Conservation (phyloP, 2,797 vertebrate genomes). For the Acanthiza pusilla region DNA sequence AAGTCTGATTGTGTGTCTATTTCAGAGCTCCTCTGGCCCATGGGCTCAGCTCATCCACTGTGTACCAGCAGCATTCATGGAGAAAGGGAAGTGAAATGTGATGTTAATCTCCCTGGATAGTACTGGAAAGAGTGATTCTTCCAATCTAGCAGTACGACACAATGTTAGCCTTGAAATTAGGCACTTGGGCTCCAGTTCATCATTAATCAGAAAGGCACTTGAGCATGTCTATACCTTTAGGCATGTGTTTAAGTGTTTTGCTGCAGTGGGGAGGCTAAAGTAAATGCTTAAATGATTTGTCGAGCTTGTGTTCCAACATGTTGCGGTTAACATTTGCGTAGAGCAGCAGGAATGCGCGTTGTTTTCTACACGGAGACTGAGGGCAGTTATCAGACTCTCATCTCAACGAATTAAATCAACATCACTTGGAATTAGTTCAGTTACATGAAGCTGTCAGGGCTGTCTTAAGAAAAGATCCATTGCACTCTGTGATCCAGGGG, state of each 20-base stretch:
- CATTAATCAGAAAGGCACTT: constrained; percentile 40
- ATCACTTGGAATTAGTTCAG: not conserved
- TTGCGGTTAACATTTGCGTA: not conserved
- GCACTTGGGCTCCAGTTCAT: constrained; percentile 25
- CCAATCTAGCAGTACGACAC: constrained; percentile 17
- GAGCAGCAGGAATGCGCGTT: not conserved
- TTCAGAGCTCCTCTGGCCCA: not conserved
- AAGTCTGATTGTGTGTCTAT: not conserved
- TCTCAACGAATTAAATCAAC: constrained; percentile 30
- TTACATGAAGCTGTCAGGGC: not conserved
- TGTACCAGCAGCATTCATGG: not conserved
- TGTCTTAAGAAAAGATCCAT: not conserved
- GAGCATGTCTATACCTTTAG: constrained; percentile 36
- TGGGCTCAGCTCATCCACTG: not conserved
- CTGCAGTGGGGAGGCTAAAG: constrained; percentile 15
- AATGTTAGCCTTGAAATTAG: constrained; percentile 37
- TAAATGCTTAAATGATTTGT: constrained; percentile 18
- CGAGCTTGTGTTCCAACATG: not conserved
- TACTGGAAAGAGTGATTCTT: constrained; percentile 28
- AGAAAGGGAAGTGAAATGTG: not conserved
- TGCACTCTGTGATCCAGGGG: not conserved
- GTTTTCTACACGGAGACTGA: not conserved
- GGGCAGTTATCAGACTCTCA: not conserved
- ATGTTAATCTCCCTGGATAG: constrained; percentile 1
- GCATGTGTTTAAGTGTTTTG: constrained; percentile 19